Evolutionary conservation across 2,888 invertebrate species (phyloP).

Genomic region (Fragum fragum): DNA sequence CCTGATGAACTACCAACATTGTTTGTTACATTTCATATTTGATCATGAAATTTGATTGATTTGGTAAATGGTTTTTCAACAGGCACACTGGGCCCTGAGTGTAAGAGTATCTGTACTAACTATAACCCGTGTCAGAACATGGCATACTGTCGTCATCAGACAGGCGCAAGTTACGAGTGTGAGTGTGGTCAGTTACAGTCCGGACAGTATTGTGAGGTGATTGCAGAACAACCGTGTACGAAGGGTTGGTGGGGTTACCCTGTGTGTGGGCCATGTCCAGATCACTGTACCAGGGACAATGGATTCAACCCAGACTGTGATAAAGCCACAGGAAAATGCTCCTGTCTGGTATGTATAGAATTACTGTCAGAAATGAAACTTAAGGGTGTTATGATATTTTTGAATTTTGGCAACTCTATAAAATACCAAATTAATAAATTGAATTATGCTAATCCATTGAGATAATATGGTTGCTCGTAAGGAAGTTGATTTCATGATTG

Average conservation of each 20-base stretch:
- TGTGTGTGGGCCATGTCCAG: conserved; percentile 95
- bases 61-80: conserved; percentile 1
- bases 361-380: too few species aligned
- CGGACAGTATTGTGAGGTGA: conserved; percentile 87
- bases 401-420: too few species aligned
- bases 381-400: too few species aligned
- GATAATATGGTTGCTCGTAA: too few species aligned
- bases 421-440: too few species aligned
- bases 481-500: too few species aligned
- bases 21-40: too few species aligned
- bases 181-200: conserved; percentile 92
- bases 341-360: conserved; percentile 92
- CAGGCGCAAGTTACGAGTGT: conserved; percentile 91
- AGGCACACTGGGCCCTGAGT: conserved; percentile 88
- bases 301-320: conserved; percentile 97
- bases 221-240: conserved; percentile 90
- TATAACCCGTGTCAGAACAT: conserved; percentile 93
- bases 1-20: too few species aligned
- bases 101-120: conserved; percentile 93
- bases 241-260: conserved; percentile 98
- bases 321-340: conserved; percentile 94
- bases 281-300: conserved; percentile 92
- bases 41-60: too few species aligned
- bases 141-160: conserved; percentile 89
- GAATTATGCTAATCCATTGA: too few species aligned